These are phyloP conservation scores for Drosophila leonis DNA, from an alignment of 2,888 invertebrate genomes.

Conservation along the genomic window DNA sequence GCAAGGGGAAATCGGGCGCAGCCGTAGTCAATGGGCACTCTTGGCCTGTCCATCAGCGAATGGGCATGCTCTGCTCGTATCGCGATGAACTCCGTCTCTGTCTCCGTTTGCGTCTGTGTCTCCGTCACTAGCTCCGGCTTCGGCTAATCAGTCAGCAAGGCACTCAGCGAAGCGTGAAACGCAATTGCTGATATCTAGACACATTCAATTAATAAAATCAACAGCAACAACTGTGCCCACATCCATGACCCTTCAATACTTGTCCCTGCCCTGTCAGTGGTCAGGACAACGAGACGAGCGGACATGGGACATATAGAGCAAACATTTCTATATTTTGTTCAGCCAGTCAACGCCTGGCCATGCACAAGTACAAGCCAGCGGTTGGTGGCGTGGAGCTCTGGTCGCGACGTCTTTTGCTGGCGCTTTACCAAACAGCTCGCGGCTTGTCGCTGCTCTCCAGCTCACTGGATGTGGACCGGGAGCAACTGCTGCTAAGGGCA, in stretches of 20 bases:
- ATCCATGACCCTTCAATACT: slow-evolving; percentile 4
- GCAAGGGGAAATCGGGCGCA: slow-evolving; percentile 9
- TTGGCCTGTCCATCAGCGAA: slow-evolving; percentile 59
- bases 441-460: slow-evolving; percentile 64
- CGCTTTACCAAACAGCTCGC: slow-evolving; percentile 60
- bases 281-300: slow-evolving; percentile 19
- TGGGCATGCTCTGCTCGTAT: slow-evolving; percentile 17
- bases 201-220: slow-evolving; percentile 79
- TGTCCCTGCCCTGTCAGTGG: not conserved
- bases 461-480: slow-evolving; percentile 28
- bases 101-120: not conserved
- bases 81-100: slow-evolving; percentile 20
- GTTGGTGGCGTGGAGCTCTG: slow-evolving; percentile 41
- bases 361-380: slow-evolving; percentile 40
- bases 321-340: slow-evolving; percentile 3
- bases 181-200: slow-evolving; percentile 75
- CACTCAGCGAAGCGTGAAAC: slow-evolving; percentile 78
- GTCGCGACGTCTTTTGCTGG: slow-evolving; percentile 55
- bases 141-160: slow-evolving; percentile 72
- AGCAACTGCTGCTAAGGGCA: slow-evolving; percentile 38
- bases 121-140: slow-evolving; percentile 7
- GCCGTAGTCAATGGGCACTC: slow-evolving; percentile 5
- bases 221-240: slow-evolving; percentile 39
- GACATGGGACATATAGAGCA: not conserved
- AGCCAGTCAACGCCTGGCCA: slow-evolving; percentile 53